These are phyloP conservation scores for Nudaria mundana DNA, from an alignment of 2,888 invertebrate species.

Conservation along the genomic window DNA sequence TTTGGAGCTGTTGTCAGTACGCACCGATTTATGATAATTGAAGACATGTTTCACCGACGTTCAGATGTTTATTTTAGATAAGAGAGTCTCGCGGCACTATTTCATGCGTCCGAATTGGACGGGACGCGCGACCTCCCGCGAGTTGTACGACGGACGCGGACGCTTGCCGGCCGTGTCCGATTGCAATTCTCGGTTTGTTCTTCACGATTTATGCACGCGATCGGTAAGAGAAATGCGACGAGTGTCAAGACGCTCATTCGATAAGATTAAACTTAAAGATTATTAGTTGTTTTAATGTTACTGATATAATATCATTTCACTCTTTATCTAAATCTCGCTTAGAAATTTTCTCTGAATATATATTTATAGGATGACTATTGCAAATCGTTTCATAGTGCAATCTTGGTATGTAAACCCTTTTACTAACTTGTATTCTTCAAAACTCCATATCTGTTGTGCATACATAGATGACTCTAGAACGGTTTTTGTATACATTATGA, in stretches of 20 bases:
- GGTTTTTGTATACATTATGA: too few relatives aligned
- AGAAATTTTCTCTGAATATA: too few relatives aligned
- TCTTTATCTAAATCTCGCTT: too few relatives aligned
- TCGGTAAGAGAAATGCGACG: conserved; percentile 58
- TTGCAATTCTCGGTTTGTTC: conserved; percentile 62
- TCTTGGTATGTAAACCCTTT: too few relatives aligned
- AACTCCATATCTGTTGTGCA: too few relatives aligned
- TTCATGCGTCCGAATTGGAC: conserved; percentile 75
- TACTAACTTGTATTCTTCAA: too few relatives aligned
- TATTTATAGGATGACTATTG: too few relatives aligned
- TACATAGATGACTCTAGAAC: too few relatives aligned
- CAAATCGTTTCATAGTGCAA: too few relatives aligned
- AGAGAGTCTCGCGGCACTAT: conserved; percentile 71
- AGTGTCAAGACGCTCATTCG: conserved; percentile 60
- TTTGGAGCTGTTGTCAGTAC: conserved; percentile 67
- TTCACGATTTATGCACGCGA: conserved; percentile 63
- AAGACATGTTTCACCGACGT: conserved; percentile 79
- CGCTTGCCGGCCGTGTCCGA: conserved; percentile 54
- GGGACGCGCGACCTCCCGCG: conserved; percentile 72
- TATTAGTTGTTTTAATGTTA: too few relatives aligned
- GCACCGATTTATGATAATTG: conserved; percentile 80
- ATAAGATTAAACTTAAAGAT: too few relatives aligned
- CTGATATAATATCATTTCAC: too few relatives aligned
- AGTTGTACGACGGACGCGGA: conserved; percentile 43
- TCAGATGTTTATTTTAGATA: conserved; percentile 81